A percentile compares a stretch with the other conserved stretches of the same genome.
Conservation (phyloP, 1,140 invertebrate species). For the Drosophila baimaii region DNA sequence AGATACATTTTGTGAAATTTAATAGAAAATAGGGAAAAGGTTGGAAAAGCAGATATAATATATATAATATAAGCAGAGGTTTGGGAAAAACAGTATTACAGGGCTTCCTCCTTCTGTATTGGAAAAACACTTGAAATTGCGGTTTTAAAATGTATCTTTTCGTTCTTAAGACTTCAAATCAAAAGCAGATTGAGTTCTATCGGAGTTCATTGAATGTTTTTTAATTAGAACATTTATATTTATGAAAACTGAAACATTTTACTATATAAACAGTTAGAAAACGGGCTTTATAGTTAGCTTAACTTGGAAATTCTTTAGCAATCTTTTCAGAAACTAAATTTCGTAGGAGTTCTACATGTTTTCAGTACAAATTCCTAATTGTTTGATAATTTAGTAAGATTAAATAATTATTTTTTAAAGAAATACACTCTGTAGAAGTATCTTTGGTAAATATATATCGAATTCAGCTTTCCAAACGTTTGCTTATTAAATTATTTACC, state of each 20-base stretch:
- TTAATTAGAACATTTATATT: neutral
- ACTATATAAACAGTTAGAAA: neutral
- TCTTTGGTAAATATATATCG: accelerated
- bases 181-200: neutral
- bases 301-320: neutral
- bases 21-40: neutral
- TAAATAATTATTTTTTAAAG: neutral
- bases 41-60: too few relatives aligned
- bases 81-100: neutral
- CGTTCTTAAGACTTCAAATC: too few relatives aligned
- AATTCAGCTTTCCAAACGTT: accelerated
- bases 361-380: neutral
- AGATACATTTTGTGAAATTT: neutral
- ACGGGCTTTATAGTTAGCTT: neutral
- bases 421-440: neutral
- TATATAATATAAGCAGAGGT: too few relatives aligned
- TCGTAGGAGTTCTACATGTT: accelerated
- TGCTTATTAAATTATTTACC: neutral
- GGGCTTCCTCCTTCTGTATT: too few relatives aligned
- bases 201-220: neutral
- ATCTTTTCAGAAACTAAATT: neutral
- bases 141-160: neutral
- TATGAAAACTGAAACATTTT: neutral
- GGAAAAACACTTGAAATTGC: neutral
- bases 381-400: neutral